Base-by-base conservation (phyloP, 2,888 invertebrate genomes). In the Alloscopus bannaensis region DNA sequence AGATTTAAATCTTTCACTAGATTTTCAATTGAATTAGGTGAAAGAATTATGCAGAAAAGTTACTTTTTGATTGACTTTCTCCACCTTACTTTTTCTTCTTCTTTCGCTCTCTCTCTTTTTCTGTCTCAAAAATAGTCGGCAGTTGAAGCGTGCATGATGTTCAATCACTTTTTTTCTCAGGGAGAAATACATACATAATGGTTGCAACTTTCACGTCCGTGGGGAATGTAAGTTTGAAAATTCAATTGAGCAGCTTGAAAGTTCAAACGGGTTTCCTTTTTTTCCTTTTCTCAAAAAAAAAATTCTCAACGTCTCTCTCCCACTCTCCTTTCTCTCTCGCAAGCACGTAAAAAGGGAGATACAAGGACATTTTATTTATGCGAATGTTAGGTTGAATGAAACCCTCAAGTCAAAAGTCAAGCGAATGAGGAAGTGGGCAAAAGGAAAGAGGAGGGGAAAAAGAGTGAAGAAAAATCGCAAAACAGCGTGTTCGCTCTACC, bases 151-250 rank as follows among this genome's bases (percentile, higher is more conserved):
- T 40, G 20, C 60, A 60, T 24, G 40, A 60, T 40, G 60, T 60
- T 40, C 60, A 60, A 60, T 60, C 60, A 60, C 60, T 40, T 60
- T 40, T 60, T 6, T 11, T 36, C 36, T 6, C 64, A 28, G 29
- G 24, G 64, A 64, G 29, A 64, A 45, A 64, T n/a, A 47, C 4
- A 47, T 36, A 47, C 47, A 45, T 28, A 65, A 65, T 45, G 24
- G 42, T 31, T 65, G 64, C 42, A 73, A 65, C 57, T 65, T 73
- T 65, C 65, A 65, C 73, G 42, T 75, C 75, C 75, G 45, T 75
- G 45, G 75, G 75, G 75, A 75, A 75, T 36, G 55, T 29, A 75
- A 75, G 59, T 75, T 75, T 75, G 75, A 59, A 66, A 75, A 75
- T 75, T 75, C 75, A 75, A 75, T 75, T 75, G 66, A 72, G 62